A percentile compares a stretch with the other conserved stretches of the same genome.
Evolutionary conservation across 2,888 invertebrate species (phyloP).

Genomic region (Plebejus argus): DNA sequence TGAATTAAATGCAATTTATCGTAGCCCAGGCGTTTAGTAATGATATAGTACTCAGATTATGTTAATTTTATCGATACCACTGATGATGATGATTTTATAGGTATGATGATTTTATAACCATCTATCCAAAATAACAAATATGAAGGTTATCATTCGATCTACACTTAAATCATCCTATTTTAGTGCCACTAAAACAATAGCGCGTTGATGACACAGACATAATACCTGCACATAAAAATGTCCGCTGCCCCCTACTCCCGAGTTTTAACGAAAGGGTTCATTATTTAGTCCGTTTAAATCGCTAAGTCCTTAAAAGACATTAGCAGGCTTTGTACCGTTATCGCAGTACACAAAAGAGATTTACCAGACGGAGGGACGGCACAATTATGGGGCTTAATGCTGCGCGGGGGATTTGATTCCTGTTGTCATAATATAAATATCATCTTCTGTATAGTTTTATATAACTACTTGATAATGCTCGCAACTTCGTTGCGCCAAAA

Average conservation of each 20-base stretch:
- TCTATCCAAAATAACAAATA: no score
- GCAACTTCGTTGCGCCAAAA: no score
- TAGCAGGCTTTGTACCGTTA: conserved; percentile 78
- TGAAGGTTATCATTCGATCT: no score
- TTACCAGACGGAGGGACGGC: conserved; percentile 60
- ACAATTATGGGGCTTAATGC: conserved; percentile 64
- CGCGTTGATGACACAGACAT: neutral
- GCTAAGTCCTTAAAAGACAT: conserved; percentile 81
- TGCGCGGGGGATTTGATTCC: conserved; percentile 42
- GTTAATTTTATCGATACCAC: no score
- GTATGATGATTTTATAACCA: no score
- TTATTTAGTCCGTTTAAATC: conserved; percentile 81
- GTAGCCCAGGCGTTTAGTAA: no score
- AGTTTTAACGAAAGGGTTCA: conserved; percentile 73
- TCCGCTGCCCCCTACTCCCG: conserved; percentile 41
- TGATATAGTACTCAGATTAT: no score
- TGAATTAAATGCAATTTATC: no score
- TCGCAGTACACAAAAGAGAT: conserved; percentile 78
- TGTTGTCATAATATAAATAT: conserved; percentile 46
- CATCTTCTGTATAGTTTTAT: conserved; percentile 3
- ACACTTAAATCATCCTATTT: neutral
- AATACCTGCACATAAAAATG: conserved; percentile 4
- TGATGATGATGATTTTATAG: no score
- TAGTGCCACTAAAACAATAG: neutral
- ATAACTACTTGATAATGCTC: no score